Base-by-base conservation (phyloP, 2,888 invertebrate genomes). In the Andrena camellia region DNA sequence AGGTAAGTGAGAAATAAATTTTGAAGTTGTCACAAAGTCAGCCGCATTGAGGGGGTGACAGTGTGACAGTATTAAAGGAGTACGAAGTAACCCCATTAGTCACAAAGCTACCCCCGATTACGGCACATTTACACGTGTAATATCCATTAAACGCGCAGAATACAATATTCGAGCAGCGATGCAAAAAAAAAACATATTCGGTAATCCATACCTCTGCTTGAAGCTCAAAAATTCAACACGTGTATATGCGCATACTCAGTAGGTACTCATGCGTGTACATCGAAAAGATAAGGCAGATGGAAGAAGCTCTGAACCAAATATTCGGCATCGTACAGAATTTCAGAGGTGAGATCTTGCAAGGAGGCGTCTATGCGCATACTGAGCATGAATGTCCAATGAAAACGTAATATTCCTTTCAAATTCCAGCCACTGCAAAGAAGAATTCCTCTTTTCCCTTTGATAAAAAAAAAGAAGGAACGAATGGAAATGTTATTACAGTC, bases 401-500 rank as follows among this genome's bases (percentile, higher is more conserved):
- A 79, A 69, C 64, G 69, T 69, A 79, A 79, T 66, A 66, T 75
- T 76, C 64, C 68, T 80, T 70, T 57, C 33, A 63, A 84, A 84
- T 84, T 84, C 76, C 67, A 81, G 76, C 66, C 33, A 42, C 42
- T 35, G 69, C 54, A 69, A 59, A 50, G 48, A 52, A 57, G 57
- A 60, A 33, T 26, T 57, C 35, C 29, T 48, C 23, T 20, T 26
- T 23, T 42, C 42, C 20, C 35, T n/a, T 42, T 42, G 42, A 42
- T 42, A 42, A 42, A 42, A 42, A 42, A 17, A 3, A 42, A 42
- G 42, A 17, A 42, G 3, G 69, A 31, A 42, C 68, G 59, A 85
- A 87, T 77, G 71, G 77, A 85, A 87, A 81, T 81, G 81, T 77
- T 87, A 85, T 87, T 85, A 77, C 70, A 81, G 72, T 66, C 59